Evolutionary conservation across 2,888 invertebrate genomes (phyloP).

Genomic region (Rhamnusium bicolor): DNA sequence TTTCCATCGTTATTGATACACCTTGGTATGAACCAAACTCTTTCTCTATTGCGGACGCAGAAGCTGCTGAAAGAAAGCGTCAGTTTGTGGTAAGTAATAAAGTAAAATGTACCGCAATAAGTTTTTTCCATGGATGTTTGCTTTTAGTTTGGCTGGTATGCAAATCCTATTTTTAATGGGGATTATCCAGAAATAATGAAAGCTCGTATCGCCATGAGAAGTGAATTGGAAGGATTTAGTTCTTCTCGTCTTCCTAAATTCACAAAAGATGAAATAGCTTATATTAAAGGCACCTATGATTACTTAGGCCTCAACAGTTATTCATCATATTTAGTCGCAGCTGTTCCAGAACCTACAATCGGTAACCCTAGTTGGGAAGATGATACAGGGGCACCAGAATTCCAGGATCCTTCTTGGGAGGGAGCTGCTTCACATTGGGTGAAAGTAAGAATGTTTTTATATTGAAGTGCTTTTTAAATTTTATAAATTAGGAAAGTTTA

Average conservation of each 20-base stretch:
- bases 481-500: no score
- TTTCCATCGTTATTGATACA: slow-evolving; percentile 75
- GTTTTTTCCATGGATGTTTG: slow-evolving; percentile 68
- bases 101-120: background rate
- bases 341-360: slow-evolving; percentile 60
- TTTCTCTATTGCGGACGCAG: slow-evolving; percentile 71
- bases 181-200: slow-evolving; percentile 81
- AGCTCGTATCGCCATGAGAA: slow-evolving; percentile 74
- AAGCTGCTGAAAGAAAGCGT: slow-evolving; percentile 73
- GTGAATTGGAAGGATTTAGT: slow-evolving; percentile 67
- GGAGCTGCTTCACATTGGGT: slow-evolving; percentile 65
- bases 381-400: slow-evolving; percentile 56
- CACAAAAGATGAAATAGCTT: slow-evolving; percentile 74
- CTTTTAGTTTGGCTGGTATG: slow-evolving; percentile 52
- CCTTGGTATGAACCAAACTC: slow-evolving; percentile 74
- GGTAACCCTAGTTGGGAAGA: slow-evolving; percentile 58
- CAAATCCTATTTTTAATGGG: slow-evolving; percentile 78
- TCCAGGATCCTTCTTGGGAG: slow-evolving; percentile 72
- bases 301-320: slow-evolving; percentile 80
- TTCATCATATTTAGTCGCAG: slow-evolving; percentile 69
- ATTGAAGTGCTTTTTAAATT: no score
- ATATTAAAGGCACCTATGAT: slow-evolving; percentile 78
- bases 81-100: slow-evolving; percentile 72
- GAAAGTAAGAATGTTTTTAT: background rate
- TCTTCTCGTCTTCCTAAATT: slow-evolving; percentile 78